These are phyloP conservation scores for Popillia japonica DNA, from an alignment of 1,140 invertebrate genomes.

Conservation along the genomic window DNA sequence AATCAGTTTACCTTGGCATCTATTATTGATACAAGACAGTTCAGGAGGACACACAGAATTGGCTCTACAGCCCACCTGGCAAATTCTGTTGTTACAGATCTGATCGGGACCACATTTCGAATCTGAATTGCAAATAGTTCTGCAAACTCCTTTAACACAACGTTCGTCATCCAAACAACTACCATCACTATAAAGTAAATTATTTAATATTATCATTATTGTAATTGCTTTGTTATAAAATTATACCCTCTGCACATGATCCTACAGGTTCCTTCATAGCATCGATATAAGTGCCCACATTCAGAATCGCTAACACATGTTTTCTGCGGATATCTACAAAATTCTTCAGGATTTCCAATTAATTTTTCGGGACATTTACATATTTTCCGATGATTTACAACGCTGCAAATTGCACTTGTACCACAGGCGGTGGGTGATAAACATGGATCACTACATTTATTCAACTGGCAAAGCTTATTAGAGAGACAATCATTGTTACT, in stretches of 20 bases:
- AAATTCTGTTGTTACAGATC: constrained; percentile 87
- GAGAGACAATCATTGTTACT: constrained; percentile 78
- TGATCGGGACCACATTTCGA: constrained; percentile 79
- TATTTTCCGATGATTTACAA: constrained; percentile 73
- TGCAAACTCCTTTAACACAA: constrained; percentile 81
- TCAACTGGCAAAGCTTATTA: constrained; percentile 75
- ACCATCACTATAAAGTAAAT: constrained; percentile 69
- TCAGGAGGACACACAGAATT: constrained; percentile 78
- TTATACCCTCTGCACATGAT: constrained; percentile 73
- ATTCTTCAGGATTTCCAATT: constrained; percentile 76
- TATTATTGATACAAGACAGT: constrained; percentile 82
- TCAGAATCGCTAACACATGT: constrained; percentile 70
- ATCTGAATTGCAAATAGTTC: constrained; percentile 85
- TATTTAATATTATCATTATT: constrained; percentile 33
- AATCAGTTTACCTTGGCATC: constrained; percentile 73
- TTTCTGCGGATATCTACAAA: constrained; percentile 73
- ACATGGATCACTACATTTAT: constrained; percentile 80
- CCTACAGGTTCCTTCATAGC: constrained; percentile 78
- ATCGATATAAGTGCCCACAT: constrained; percentile 74
- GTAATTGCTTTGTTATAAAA: not conserved
- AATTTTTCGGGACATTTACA: constrained; percentile 79
- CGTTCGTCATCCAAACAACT: constrained; percentile 85
- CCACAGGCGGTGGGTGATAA: constrained; percentile 80
- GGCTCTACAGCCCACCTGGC: constrained; percentile 83
- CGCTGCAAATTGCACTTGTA: constrained; percentile 78